These are phyloP conservation scores for Oncorhynchus nerka DNA, from an alignment of 2,113 vertebrate species.

Conservation along the genomic window DNA sequence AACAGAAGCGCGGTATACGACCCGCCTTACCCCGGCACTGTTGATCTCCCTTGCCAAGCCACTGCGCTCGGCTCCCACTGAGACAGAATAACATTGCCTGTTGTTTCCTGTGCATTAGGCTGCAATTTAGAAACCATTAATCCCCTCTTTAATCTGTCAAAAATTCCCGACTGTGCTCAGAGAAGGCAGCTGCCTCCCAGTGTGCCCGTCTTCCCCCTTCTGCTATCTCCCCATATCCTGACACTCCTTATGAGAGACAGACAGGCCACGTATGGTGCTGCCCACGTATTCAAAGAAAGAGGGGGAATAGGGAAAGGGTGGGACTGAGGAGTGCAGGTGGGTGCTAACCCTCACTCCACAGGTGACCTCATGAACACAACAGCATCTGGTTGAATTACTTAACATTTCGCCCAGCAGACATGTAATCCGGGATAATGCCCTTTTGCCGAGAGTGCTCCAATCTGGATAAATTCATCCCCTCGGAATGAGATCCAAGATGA, in stretches of 20 bases:
- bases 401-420: conserved; percentile 72
- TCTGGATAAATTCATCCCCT: conserved; percentile 76
- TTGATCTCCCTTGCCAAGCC: conserved; percentile 8
- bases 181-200: not conserved
- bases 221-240: not conserved
- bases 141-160: conserved; percentile 67
- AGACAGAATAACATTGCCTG: conserved; percentile 57
- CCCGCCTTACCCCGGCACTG: conserved; percentile 12
- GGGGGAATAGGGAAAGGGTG: not conserved
- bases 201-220: conserved; percentile 3
- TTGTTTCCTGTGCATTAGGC: conserved; percentile 66
- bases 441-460: conserved; percentile 62
- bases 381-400: conserved; percentile 81
- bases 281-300: not conserved
- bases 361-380: conserved; percentile 70
- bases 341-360: conserved; percentile 46
- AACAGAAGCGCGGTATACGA: conserved; percentile 34
- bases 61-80: conserved; percentile 62
- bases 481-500: conserved; percentile 65
- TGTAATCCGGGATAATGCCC: conserved; percentile 81
- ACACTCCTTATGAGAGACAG: not conserved
- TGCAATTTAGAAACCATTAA: conserved; percentile 74
- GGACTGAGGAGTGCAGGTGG: conserved; percentile 33
- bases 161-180: conserved; percentile 25
- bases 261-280: not conserved